A percentile compares a stretch with the other conserved stretches of the same genome.
Evolutionary conservation across 1,140 invertebrate genomes (phyloP).

Genomic region (Hyles euphorbiae): DNA sequence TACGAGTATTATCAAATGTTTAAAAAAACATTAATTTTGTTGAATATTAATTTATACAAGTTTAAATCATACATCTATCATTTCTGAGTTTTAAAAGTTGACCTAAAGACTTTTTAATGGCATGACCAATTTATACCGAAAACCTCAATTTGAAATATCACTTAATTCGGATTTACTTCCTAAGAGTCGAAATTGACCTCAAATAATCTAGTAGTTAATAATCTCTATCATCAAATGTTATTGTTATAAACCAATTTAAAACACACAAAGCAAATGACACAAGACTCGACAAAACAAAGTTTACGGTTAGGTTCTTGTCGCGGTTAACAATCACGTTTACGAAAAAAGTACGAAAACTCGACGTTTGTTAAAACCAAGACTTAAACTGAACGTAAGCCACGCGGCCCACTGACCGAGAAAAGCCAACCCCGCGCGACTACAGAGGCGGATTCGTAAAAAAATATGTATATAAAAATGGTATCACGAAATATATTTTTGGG

Average conservation of each 20-base stretch:
- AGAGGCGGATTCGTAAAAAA: slow-evolving; percentile 32
- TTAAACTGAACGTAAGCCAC: slow-evolving; percentile 15
- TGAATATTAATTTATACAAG: too few relatives aligned
- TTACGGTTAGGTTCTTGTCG: not conserved
- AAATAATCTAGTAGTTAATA: too few relatives aligned
- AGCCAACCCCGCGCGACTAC: slow-evolving; percentile 17
- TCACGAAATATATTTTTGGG: slow-evolving; percentile 68
- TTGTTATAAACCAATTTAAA: not conserved
- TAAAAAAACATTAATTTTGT: too few relatives aligned
- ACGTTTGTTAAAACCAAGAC: not conserved
- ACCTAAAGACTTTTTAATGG: too few relatives aligned
- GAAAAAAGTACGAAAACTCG: not conserved
- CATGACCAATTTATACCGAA: too few relatives aligned
- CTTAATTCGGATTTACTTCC: too few relatives aligned
- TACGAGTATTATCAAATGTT: too few relatives aligned
- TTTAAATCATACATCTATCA: too few relatives aligned
- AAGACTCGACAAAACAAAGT: not conserved
- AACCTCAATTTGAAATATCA: too few relatives aligned
- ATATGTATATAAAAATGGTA: slow-evolving; percentile 51
- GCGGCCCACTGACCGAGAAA: slow-evolving; percentile 48
- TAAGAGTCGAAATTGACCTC: too few relatives aligned
- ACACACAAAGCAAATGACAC: not conserved
- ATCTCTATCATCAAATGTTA: too few relatives aligned
- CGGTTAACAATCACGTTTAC: not conserved
- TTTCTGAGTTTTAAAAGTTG: too few relatives aligned